A percentile compares a stretch with the other conserved stretches of the same genome.
phyloP scores from a whole-genome alignment of 2,888 invertebrate species.

The Caenorhabditis sinica region DNA sequence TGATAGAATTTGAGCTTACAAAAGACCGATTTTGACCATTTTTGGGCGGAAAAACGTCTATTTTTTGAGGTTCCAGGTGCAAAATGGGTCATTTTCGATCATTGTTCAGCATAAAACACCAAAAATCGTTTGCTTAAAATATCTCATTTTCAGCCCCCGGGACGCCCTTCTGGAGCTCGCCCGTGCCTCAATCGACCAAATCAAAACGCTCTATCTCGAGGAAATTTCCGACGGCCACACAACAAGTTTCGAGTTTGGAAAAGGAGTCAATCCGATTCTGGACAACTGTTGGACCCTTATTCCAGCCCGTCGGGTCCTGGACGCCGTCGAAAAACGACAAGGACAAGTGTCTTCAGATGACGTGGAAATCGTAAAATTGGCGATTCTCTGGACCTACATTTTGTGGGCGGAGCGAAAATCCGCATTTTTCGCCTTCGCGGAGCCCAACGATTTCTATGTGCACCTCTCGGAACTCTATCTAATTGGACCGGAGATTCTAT shows the following conservation, averaged over 20 bases:
- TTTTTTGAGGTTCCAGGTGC: not conserved
- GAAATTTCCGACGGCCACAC: constrained; percentile 70
- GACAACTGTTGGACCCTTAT: constrained; percentile 80
- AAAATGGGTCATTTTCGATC: too few species aligned
- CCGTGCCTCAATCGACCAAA: constrained; percentile 74
- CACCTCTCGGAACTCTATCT: constrained; percentile 53
- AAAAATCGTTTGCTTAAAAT: not conserved
- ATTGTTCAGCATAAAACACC: too few species aligned
- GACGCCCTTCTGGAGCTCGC: constrained; percentile 74
- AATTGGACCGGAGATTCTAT: constrained; percentile 71
- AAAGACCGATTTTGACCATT: not conserved
- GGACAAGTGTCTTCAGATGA: constrained; percentile 72
- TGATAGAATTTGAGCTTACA: not conserved
- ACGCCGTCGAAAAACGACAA: constrained; percentile 69
- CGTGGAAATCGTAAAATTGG: constrained; percentile 78
- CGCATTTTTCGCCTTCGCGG: constrained; percentile 71
- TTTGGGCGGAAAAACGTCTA: not conserved
- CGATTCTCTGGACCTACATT: constrained; percentile 78
- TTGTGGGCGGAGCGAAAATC: constrained; percentile 68
- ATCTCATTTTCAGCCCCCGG: not conserved
- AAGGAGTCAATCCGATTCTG: constrained; percentile 77
- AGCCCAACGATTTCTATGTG: constrained; percentile 76
- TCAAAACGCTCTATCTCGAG: constrained; percentile 79
- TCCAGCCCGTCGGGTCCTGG: constrained; percentile 77
- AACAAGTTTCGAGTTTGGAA: constrained; percentile 71